Conservation (phyloP, 2,888 invertebrate genomes). For the Argyresthia albistria region DNA sequence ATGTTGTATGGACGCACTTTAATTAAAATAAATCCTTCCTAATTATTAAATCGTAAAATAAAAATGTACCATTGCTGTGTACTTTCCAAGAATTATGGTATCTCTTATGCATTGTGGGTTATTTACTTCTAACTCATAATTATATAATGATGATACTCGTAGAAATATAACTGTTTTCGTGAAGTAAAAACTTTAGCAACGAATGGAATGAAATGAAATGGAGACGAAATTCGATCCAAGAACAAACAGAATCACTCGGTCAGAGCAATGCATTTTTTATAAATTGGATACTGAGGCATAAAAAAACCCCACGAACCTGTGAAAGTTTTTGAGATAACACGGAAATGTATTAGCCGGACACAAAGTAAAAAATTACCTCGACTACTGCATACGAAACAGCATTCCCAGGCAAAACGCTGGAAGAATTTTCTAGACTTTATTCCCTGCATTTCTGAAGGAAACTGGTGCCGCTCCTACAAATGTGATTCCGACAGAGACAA, state of each 20-base stretch:
- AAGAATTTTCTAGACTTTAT: not conserved
- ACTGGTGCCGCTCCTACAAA: conserved; percentile 3
- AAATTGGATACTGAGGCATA: not conserved
- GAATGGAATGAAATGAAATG: not conserved
- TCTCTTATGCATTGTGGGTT: not conserved
- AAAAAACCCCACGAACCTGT: not conserved
- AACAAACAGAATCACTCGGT: not conserved
- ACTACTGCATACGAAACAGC: not conserved
- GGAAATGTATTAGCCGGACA: not conserved
- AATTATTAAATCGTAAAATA: conserved; percentile 9
- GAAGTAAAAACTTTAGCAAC: not conserved
- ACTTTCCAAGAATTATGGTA: not conserved
- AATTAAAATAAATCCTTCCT: not conserved
- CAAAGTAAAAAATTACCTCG: not conserved
- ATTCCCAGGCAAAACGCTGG: not conserved
- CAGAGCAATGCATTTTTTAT: not conserved
- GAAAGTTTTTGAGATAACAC: not conserved
- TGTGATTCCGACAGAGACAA: conserved; percentile 3
- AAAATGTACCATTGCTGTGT: conserved; percentile 42
- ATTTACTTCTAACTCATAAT: not conserved
- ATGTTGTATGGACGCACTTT: conserved; percentile 20
- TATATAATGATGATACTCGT: not conserved
- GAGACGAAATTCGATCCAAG: not conserved
- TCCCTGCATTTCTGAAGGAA: conserved; percentile 1
- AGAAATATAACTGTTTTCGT: not conserved